Conservation (phyloP, 2,113 vertebrate genomes). For the Condylura cristata region DNA sequence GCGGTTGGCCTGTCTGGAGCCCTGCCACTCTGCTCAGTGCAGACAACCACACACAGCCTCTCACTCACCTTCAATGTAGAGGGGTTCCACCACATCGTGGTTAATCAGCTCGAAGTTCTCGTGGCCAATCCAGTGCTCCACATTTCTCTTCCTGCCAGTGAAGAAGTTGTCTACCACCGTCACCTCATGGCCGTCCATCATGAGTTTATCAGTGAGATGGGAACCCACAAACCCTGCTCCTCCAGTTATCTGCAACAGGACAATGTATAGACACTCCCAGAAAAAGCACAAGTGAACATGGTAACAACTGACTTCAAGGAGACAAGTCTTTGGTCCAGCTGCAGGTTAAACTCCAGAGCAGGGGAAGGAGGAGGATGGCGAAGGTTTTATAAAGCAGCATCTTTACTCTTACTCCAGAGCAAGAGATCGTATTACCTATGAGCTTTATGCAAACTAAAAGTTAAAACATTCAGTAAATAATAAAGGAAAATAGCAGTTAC, state of each 20-base stretch:
- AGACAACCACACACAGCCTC: too few species aligned
- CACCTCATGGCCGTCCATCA: conserved; percentile 99
- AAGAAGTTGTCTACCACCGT: conserved; percentile 99
- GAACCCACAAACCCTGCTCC: conserved; percentile 99
- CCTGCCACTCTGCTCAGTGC: rapidly evolving
- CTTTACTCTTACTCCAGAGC: not conserved
- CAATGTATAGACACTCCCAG: conserved; percentile 79
- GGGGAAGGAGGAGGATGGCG: not conserved
- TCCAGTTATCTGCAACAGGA: conserved; percentile 93
- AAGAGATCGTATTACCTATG: not conserved
- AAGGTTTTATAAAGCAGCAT: too few species aligned
- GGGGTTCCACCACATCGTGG: conserved; percentile 98
- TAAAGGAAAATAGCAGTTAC: not conserved
- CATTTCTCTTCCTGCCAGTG: conserved; percentile 98
- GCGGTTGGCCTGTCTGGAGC: too few species aligned
- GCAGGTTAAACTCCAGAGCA: not conserved
- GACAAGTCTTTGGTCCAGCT: conserved; percentile 43
- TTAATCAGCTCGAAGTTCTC: conserved; percentile 99
- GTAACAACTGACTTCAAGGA: conserved; percentile 62
- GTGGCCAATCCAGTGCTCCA: conserved; percentile 99
- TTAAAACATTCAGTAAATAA: too few species aligned
- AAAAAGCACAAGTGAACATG: conserved; percentile 79
- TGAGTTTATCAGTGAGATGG: conserved; percentile 98
- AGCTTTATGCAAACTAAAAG: not conserved
- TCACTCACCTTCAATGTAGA: conserved; percentile 97